Percentiles rank a stretch among this genome's conserved stretches.
These are phyloP conservation scores for Novumbra hubbsi DNA, from an alignment of 2,797 vertebrate genomes.

Conservation along the genomic window DNA sequence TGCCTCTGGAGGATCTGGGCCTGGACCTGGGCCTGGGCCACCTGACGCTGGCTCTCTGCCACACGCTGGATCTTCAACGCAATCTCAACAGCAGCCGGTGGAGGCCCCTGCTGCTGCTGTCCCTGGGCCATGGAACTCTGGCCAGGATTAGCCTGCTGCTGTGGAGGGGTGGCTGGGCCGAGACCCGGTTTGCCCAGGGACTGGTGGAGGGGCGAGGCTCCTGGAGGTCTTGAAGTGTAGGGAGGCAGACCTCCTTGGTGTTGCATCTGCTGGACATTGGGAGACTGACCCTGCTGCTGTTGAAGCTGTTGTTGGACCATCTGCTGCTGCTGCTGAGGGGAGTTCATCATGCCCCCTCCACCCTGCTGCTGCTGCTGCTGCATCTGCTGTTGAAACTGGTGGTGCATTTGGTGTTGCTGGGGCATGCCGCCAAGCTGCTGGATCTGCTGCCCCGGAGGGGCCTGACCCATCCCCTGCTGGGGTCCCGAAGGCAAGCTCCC, in stretches of 20 bases:
- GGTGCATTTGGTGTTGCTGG: conserved; percentile 75
- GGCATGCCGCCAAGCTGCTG: conserved; percentile 62
- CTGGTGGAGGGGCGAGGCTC: conserved; percentile 75
- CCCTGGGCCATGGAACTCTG: conserved; percentile 77
- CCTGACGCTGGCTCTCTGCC: conserved; percentile 92
- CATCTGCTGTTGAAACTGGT: conserved; percentile 69
- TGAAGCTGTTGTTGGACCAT: conserved; percentile 69
- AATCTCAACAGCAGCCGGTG: conserved; percentile 90
- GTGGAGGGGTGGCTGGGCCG: conserved; percentile 82
- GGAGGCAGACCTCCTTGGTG: conserved; percentile 76
- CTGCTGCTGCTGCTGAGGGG: conserved; percentile 73
- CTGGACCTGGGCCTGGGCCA: conserved; percentile 93
- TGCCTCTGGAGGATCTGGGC: conserved; percentile 87
- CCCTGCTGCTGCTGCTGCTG: conserved; percentile 42
- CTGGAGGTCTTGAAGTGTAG: conserved; percentile 75
- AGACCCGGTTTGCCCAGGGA: conserved; percentile 88
- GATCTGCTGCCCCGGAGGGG: conserved; percentile 63
- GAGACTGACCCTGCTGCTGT: conserved; percentile 72
- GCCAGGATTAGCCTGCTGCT: conserved; percentile 77
- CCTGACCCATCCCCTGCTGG: conserved; percentile 62
- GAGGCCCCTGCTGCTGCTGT: conserved; percentile 82
- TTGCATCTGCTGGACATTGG: conserved; percentile 80
- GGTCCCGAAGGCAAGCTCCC: conserved; percentile 61
- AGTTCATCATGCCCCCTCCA: conserved; percentile 69
- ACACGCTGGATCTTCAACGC: conserved; percentile 95